These are phyloP conservation scores for Halichoerus grypus DNA, from an alignment of 2,113 vertebrate genomes.

Conservation along the genomic window DNA sequence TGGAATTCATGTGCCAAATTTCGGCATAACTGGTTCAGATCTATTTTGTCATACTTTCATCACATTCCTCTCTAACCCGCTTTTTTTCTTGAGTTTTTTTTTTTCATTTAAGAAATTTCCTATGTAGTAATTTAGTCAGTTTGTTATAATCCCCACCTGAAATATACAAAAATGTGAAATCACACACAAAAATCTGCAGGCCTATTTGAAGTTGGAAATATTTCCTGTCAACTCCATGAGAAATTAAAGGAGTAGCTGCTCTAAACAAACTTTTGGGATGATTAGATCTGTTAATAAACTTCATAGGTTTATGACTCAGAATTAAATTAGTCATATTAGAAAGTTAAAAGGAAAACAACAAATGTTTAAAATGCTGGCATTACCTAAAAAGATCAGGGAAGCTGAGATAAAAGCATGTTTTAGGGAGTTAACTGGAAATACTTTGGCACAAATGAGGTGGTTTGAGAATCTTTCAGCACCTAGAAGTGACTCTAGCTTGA, in stretches of 20 bases:
- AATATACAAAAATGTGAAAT: conserved; percentile 42
- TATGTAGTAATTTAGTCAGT: conserved; percentile 61
- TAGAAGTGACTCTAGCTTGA: conserved; percentile 83
- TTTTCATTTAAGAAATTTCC: neutral
- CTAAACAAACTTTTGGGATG: conserved; percentile 72
- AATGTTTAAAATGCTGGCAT: conserved; percentile 72
- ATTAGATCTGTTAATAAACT: conserved; percentile 81
- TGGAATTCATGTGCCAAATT: conserved; percentile 6
- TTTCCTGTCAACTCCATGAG: conserved; percentile 69
- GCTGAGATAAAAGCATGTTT: conserved; percentile 75
- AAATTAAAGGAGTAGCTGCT: conserved; percentile 73
- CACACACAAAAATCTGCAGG: conserved; percentile 57
- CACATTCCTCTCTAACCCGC: neutral
- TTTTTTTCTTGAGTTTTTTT: conserved; percentile 16
- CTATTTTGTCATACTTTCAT: conserved; percentile 18
- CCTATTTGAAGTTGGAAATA: conserved; percentile 64
- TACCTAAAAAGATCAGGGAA: conserved; percentile 59
- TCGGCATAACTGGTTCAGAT: neutral
- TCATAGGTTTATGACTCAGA: conserved; percentile 73
- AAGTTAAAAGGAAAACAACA: conserved; percentile 61
- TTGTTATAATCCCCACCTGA: conserved; percentile 60
- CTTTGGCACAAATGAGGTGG: conserved; percentile 72
- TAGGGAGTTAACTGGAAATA: conserved; percentile 74
- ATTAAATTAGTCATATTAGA: conserved; percentile 70
- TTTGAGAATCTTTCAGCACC: conserved; percentile 78